These are phyloP conservation scores for Dromococcyx pavoninus DNA, from an alignment of 2,797 vertebrate species.

Conservation along the genomic window DNA sequence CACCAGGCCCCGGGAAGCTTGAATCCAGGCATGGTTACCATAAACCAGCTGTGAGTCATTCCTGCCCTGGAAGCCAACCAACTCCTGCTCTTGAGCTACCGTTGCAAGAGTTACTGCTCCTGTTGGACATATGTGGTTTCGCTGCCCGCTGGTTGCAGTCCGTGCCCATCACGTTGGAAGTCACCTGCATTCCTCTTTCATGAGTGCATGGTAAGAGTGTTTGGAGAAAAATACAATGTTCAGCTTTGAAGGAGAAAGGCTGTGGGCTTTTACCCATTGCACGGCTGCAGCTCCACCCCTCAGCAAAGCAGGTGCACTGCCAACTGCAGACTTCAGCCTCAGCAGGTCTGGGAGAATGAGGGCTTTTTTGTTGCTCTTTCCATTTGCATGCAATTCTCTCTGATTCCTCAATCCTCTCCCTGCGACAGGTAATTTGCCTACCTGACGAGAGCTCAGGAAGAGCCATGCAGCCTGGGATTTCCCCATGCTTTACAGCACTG, in stretches of 20 bases:
- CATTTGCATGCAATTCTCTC: conserved; percentile 40
- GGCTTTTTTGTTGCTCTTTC: not conserved
- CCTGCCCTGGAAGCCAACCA: not conserved
- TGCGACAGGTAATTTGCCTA: not conserved
- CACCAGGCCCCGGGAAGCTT: not conserved
- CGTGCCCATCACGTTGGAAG: not conserved
- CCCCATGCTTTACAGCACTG: not conserved
- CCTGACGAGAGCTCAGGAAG: not conserved
- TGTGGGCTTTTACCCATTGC: not conserved
- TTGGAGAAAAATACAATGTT: not conserved
- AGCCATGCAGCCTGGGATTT: not conserved
- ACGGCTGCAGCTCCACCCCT: not conserved
- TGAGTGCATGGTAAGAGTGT: not conserved
- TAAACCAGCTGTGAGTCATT: not conserved
- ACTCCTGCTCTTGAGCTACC: not conserved
- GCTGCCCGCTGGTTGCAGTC: not conserved
- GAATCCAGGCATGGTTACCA: not conserved
- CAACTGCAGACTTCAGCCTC: not conserved
- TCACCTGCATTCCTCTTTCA: not conserved
- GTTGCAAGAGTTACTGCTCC: not conserved
- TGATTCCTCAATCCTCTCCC: not conserved
- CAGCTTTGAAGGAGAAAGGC: not conserved
- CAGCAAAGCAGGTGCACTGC: not conserved
- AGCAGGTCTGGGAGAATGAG: not conserved
- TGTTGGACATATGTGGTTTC: not conserved